Evolutionary conservation across 2,113 vertebrate genomes (phyloP).

Genomic region (Pomatostomus ruficeps): DNA sequence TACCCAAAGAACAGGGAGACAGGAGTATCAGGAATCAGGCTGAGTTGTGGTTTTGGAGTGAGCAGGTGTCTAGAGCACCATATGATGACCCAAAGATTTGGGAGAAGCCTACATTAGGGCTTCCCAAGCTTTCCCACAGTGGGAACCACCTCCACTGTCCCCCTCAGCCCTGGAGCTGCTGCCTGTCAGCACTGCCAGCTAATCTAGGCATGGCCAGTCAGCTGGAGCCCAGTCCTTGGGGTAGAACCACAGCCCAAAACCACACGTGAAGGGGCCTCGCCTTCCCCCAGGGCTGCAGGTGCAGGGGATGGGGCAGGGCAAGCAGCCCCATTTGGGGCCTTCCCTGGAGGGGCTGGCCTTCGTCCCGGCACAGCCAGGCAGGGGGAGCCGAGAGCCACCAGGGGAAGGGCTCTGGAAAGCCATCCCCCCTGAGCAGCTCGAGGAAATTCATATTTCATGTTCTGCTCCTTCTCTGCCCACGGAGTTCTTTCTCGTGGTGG

Average conservation of each 20-base stretch:
- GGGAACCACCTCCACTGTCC: not conserved
- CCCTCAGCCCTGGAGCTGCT: not conserved
- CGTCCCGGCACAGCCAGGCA: not conserved
- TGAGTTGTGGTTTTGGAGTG: not conserved
- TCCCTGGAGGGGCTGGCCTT: not conserved
- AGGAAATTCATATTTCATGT: slow-evolving; percentile 54
- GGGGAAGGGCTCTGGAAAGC: not conserved
- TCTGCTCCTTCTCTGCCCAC: slow-evolving; percentile 64
- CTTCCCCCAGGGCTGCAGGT: not conserved
- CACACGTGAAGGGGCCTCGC: fast-evolving
- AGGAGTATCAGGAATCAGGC: not conserved
- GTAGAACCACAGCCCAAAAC: not conserved
- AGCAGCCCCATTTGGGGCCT: not conserved
- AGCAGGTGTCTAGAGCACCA: not conserved
- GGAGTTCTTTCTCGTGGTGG: slow-evolving; percentile 58
- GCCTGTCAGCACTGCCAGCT: not conserved
- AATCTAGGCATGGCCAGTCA: fast-evolving
- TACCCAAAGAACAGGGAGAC: not conserved
- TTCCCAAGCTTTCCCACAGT: not conserved
- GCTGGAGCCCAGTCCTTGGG: not conserved
- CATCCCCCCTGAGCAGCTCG: not conserved
- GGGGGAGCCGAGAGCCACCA: fast-evolving
- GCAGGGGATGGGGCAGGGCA: not conserved
- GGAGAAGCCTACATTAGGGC: not conserved
- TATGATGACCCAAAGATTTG: not conserved